Evolutionary conservation across 2,797 vertebrate genomes (phyloP).

Genomic region (Catamblyrhynchus diadema): DNA sequence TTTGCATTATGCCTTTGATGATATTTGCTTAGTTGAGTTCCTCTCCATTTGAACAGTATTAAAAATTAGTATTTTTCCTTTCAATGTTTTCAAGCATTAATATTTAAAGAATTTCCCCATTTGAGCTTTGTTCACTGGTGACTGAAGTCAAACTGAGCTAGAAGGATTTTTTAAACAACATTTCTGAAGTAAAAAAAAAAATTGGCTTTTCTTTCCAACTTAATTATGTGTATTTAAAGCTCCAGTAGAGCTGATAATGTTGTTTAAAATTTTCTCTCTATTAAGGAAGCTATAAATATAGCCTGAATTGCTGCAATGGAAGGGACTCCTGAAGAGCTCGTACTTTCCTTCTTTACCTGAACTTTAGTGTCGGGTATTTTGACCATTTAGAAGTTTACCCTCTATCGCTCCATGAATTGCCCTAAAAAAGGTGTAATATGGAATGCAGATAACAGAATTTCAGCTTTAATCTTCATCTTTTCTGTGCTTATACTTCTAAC

Average conservation of each 20-base stretch:
- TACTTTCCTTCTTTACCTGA: neutral
- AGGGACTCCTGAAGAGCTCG: neutral
- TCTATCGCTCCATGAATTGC: neutral
- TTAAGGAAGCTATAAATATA: constrained; percentile 24
- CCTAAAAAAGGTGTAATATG: neutral
- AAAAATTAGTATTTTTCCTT: constrained; percentile 24
- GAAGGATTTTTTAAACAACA: neutral
- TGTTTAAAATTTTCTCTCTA: constrained; percentile 30
- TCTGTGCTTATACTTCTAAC: neutral
- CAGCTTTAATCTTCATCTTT: neutral
- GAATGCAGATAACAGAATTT: neutral
- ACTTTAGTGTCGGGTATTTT: neutral
- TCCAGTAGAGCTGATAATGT: constrained; percentile 47
- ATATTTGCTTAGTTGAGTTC: constrained; percentile 1
- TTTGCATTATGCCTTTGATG: constrained; percentile 36
- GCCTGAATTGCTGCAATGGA: neutral
- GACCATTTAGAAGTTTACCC: neutral
- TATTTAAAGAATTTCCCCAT: constrained; percentile 25
- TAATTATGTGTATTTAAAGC: constrained; percentile 60
- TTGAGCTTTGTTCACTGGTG: neutral
- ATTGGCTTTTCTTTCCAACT: neutral
- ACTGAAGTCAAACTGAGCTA: constrained; percentile 16
- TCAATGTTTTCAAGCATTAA: neutral
- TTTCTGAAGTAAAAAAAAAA: neutral
- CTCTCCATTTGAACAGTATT: neutral